Evolutionary conservation across 2,797 vertebrate genomes (phyloP).

Genomic region (Myotis daubentonii): DNA sequence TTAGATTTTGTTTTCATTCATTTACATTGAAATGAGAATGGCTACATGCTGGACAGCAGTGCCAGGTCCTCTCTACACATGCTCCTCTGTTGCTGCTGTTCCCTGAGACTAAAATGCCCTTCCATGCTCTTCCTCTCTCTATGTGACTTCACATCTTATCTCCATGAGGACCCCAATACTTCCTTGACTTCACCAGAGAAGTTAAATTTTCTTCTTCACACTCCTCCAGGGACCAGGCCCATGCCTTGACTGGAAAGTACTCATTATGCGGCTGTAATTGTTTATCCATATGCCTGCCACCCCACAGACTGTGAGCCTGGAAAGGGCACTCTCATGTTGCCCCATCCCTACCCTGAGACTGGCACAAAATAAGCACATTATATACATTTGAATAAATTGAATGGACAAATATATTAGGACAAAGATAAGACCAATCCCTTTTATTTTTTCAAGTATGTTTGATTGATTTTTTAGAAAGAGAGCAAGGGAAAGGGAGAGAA

Average conservation of each 20-base stretch:
- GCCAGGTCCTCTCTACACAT: not conserved
- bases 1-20: not conserved
- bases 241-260: not conserved
- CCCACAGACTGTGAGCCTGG: too few species aligned
- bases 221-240: not conserved
- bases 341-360: not conserved
- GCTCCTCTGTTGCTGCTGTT: not conserved
- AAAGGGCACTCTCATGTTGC: not conserved
- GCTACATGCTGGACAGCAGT: not conserved
- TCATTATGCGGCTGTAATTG: not conserved
- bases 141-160: fast-evolving
- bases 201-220: too few species aligned
- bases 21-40: not conserved
- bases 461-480: too few species aligned
- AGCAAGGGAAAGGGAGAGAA: too few species aligned
- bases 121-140: not conserved
- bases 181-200: not conserved
- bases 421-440: not conserved
- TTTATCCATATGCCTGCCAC: not conserved
- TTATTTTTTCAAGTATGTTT: not conserved
- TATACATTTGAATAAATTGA: not conserved
- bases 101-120: not conserved
- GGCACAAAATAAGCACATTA: not conserved
- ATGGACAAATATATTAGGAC: not conserved
- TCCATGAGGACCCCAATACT: fast-evolving